A percentile compares a stretch with the other conserved stretches of the same genome.
Evolutionary conservation across 1,140 invertebrate species (phyloP).

Genomic region (Drosophila sturtevanti): DNA sequence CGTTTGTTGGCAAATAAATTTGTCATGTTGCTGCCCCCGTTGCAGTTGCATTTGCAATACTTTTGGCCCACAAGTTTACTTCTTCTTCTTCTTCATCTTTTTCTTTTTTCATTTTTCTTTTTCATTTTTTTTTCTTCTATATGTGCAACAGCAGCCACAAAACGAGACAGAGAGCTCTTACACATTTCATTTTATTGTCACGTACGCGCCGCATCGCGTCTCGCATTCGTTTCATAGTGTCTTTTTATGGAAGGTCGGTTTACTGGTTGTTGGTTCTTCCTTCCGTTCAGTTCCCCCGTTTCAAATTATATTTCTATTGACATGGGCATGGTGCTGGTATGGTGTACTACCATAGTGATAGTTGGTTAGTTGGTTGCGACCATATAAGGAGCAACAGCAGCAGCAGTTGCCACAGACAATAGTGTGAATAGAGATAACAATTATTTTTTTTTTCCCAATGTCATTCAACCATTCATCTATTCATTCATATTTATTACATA

Average conservation of each 20-base stretch:
- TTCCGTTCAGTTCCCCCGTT: background rate
- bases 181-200: constrained; percentile 81
- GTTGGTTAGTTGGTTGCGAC: background rate
- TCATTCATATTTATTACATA: constrained; percentile 23
- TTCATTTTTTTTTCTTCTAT: too few relatives aligned
- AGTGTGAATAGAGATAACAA: constrained; percentile 9
- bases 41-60: constrained; percentile 62
- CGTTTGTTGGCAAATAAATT: constrained; percentile 67
- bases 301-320: constrained; percentile 61
- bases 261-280: constrained; percentile 1
- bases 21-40: constrained; percentile 61
- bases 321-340: constrained; percentile 45
- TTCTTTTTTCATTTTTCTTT: too few relatives aligned
- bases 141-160: background rate
- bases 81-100: background rate
- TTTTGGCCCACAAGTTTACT: background rate
- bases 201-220: constrained; percentile 43
- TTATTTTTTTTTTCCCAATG: constrained; percentile 14
- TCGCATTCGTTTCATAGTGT: constrained; percentile 47
- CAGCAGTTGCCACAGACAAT: background rate
- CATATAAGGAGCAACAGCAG: background rate
- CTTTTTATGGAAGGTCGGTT: constrained; percentile 66
- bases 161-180: constrained; percentile 41
- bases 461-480: background rate
- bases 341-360: constrained; percentile 50